Evolutionary conservation across 2,797 vertebrate genomes (phyloP), one percentile per base, ranked within the genome.

Genomic region (Myotis vivesi): DNA sequence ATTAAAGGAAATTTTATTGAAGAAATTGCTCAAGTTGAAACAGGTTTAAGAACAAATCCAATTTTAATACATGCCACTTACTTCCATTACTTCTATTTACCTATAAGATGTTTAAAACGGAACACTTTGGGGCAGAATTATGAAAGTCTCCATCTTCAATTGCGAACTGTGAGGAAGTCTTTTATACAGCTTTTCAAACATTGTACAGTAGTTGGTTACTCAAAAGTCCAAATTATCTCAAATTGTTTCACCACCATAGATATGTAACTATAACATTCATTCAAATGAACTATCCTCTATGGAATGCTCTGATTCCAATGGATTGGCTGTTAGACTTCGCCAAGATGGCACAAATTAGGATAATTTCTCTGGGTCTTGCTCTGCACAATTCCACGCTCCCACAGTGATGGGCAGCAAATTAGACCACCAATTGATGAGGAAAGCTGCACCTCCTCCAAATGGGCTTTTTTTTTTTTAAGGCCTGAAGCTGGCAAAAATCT

Each of bases 31-130:
- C 91, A 83, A 96, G 84, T 96, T 95, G 86, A 95, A 97, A 95
- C 95, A 94, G 93, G 94, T 96, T 97, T 97, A 62, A 97, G 96
- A 95, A 97, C 96, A 97, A 97, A 97, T 97, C 72, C 80, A 49
- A 89, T 97, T 97, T 96, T 97, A 97, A 97, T 95, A 92, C 55
- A 91, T 89, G 59, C 51, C 85, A 96, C 86, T 96, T 97, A 94
- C 92, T 95, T 96, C 95, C 97, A 95, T 96, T 97, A 94, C 92
- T 95, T 96, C 95, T 97, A 95, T 97, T 97, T 97, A 97, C 95
- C 96, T 97, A 96, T 91, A 95, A 97, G 66, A 97, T 90, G 68
- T 95, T 92, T 95, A 89, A 97, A 97, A 95, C 96, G 82, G 96
- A 95, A 95, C 66, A 94, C 93, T 96, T 95, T 75, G 95, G 73